Evolutionary conservation across 2,888 invertebrate genomes (phyloP), one percentile per base, ranked within the genome.

Genomic region (Lacanobia oleracea): DNA sequence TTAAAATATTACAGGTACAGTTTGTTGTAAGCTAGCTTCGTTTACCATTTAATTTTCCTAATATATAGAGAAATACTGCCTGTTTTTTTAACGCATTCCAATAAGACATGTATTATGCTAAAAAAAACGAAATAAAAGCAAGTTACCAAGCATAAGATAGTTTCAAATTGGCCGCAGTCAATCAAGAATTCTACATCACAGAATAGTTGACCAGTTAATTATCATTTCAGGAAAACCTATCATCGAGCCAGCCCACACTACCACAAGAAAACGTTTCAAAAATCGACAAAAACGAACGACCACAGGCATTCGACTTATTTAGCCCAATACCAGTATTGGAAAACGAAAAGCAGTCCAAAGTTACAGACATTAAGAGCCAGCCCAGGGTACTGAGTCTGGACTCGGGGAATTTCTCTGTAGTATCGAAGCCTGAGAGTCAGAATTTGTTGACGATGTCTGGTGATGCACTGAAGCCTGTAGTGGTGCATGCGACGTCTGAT

Each of bases 1-100:
- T 98, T 14, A 97, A 97, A 90, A 92, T 96, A 81, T 94, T 97
- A 57, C 97, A 97, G 95, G 97, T 97, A 33, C 33, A 33, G 33
- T 33, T 33, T 33, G 33, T 33, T 33, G 33, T 33, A 33, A 33
- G 33, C 33, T 33, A 33, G 40, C 10, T 40, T 10, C 10, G n/a
- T 21, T 51, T 51, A 8, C 9, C n/a, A 12, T 33, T 33, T n/a
- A n/a, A n/a, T n/a, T n/a, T n/a, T n/a, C n/a, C n/a, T n/a, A n/a
- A n/a, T n/a, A n/a, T n/a, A n/a, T n/a, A n/a, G n/a, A 33, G 33
- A 33, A 33, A 33, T 33, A 33, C 33, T 33, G 33, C 33, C 2
- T 33, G 33, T 5, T 33, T 33, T 33, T 33, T 33, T 33, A 33
- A 2, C 33, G 5, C 33, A 33, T 33, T 33, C 33, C 5, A 33